Evolutionary conservation across 2,797 vertebrate species (phyloP), one percentile per base, ranked within the genome.

Genomic region (Sebastes matsubarae): DNA sequence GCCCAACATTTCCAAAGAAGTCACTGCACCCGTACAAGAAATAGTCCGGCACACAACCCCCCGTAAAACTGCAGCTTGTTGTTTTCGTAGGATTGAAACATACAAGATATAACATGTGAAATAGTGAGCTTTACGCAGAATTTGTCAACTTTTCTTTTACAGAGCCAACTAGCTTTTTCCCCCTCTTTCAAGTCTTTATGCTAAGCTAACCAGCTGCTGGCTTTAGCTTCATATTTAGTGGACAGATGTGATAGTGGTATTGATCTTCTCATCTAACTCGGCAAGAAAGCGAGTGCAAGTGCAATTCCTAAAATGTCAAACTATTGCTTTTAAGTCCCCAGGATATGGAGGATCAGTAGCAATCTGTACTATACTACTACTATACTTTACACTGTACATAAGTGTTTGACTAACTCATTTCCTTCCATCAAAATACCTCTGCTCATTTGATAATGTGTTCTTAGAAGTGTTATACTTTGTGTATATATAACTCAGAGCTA

Each of bases 331-430:
- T 5, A 50, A 57, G 9, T 34, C 4, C 16, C 4, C 6, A 9
- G 9, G 12, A 24, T 18, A 20, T 11, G 34, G 14, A 65, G 24
- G 22, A 57, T 36, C 18, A 42, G 8, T 61, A 22, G 6, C 29
- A 61, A 29, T 25, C 9, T n/a, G 20, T 69, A 46, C 59, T 77
- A 18, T 60, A 69, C 65, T 84, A 72, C 69, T 69, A 46, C 59
- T 77, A 14, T 64, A 70, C 58, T 84, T 77, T 69, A 84, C 54
- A 83, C 25, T 69, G 16, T 22, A 36, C 57, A 34, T 11, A 32
- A 36, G 20, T 77, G 24, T 77, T 63, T 46, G n/a, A 77, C 8
- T 50, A 34, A 52, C 27, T 57, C 2, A 57, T 74, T 61, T 69
- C 29, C 8, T 52, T 58, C 6, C 30, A 24, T 52, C 7, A 64